These are phyloP conservation scores for Notodonta ziczac DNA, from an alignment of 2,888 invertebrate genomes.

Conservation along the genomic window DNA sequence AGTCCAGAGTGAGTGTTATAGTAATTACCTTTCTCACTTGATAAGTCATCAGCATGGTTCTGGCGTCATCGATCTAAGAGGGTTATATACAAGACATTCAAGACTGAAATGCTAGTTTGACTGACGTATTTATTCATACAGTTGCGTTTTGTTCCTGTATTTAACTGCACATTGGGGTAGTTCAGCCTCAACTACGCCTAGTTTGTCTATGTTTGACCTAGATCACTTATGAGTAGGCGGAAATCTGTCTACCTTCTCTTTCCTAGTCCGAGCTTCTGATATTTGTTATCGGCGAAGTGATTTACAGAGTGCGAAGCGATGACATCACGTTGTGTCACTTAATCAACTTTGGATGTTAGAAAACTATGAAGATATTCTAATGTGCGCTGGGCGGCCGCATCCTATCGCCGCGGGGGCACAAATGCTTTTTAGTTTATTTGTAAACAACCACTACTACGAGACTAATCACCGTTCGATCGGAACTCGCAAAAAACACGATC, in stretches of 20 bases:
- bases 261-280: too few relatives aligned
- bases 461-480: conserved; percentile 28
- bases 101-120: too few relatives aligned
- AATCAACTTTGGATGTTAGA: background rate
- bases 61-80: background rate
- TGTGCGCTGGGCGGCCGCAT: conserved; percentile 1
- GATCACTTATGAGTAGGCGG: too few relatives aligned
- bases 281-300: background rate
- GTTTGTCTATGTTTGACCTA: too few relatives aligned
- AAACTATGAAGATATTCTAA: background rate
- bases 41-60: background rate
- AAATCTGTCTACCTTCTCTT: too few relatives aligned
- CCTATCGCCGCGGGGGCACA: background rate
- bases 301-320: background rate
- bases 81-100: too few relatives aligned
- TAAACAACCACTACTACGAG: conserved; percentile 33
- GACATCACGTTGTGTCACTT: background rate
- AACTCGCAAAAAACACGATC: conserved; percentile 29
- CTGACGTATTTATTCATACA: too few relatives aligned
- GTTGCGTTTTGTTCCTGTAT: too few relatives aligned
- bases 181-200: too few relatives aligned
- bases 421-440: conserved; percentile 31
- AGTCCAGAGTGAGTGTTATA: background rate
- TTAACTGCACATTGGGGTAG: too few relatives aligned
- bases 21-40: conserved; percentile 3